phyloP scores from a whole-genome alignment of 1,140 invertebrate genomes.

The Ridgeia piscesae region DNA sequence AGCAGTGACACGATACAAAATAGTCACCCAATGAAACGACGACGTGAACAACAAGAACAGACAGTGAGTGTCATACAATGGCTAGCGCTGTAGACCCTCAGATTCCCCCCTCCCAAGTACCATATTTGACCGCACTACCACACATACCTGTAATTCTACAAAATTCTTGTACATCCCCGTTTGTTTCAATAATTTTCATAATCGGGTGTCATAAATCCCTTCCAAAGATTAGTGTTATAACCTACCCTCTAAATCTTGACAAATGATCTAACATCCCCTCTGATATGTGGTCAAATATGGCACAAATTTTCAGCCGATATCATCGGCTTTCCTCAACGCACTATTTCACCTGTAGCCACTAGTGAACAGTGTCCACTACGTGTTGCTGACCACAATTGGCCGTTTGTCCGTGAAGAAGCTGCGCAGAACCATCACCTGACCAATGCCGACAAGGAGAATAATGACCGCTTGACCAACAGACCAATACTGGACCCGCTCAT shows the following conservation, averaged over 20 bases:
- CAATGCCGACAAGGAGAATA: constrained; percentile 80
- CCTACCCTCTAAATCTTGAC: too few species aligned
- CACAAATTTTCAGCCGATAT: neutral
- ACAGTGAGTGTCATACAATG: neutral
- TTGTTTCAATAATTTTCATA: too few species aligned
- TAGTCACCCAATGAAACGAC: neutral
- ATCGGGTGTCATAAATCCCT: too few species aligned
- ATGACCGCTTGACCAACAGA: constrained; percentile 84
- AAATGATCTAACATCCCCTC: too few species aligned
- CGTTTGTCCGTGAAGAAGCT: constrained; percentile 90
- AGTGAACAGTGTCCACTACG: neutral
- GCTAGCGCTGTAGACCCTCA: neutral
- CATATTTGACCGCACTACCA: too few species aligned
- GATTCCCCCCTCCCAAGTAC: neutral
- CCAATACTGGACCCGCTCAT: constrained; percentile 90
- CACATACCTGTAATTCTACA: too few species aligned
- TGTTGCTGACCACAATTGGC: neutral
- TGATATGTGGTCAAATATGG: too few species aligned
- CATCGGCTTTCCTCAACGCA: neutral
- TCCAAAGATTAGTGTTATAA: too few species aligned
- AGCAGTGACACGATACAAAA: neutral
- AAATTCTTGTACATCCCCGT: too few species aligned
- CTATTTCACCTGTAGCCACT: neutral
- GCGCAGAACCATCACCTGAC: constrained; percentile 88
- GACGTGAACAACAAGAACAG: too few species aligned